These are phyloP conservation scores for Tautogolabrus adspersus DNA, from an alignment of 2,113 vertebrate species.

Conservation along the genomic window DNA sequence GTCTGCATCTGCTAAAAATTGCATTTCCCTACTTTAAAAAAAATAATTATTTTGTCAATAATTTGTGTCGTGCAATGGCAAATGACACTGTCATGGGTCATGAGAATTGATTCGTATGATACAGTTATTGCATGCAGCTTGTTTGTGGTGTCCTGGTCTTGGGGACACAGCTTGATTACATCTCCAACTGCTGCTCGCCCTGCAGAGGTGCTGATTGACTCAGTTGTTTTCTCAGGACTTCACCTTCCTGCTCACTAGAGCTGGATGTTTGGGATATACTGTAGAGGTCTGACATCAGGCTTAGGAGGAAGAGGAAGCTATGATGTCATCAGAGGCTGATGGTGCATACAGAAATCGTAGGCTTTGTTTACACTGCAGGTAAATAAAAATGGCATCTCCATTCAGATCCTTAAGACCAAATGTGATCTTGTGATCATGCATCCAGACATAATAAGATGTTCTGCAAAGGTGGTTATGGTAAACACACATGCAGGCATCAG, in stretches of 20 bases:
- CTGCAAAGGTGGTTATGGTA: too few relatives aligned
- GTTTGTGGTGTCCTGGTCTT: constrained; percentile 2
- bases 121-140: background rate
- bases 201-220: constrained; percentile 26
- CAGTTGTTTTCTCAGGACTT: constrained; percentile 6
- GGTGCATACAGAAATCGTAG: too few relatives aligned
- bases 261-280: background rate
- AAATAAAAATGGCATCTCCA: too few relatives aligned
- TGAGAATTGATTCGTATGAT: background rate
- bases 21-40: too few relatives aligned
- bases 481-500: too few relatives aligned
- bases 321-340: too few relatives aligned
- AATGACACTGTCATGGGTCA: background rate
- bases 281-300: background rate
- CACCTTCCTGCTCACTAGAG: background rate
- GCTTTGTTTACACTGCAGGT: too few relatives aligned
- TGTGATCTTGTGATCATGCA: too few relatives aligned
- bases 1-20: too few relatives aligned
- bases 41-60: too few relatives aligned
- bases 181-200: background rate
- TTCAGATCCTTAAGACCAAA: too few relatives aligned
- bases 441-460: too few relatives aligned
- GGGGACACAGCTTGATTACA: constrained; percentile 5
- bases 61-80: background rate
- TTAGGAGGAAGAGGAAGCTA: background rate